Base-by-base conservation (phyloP, 2,797 vertebrate species). In the Poecilia velifera region DNA sequence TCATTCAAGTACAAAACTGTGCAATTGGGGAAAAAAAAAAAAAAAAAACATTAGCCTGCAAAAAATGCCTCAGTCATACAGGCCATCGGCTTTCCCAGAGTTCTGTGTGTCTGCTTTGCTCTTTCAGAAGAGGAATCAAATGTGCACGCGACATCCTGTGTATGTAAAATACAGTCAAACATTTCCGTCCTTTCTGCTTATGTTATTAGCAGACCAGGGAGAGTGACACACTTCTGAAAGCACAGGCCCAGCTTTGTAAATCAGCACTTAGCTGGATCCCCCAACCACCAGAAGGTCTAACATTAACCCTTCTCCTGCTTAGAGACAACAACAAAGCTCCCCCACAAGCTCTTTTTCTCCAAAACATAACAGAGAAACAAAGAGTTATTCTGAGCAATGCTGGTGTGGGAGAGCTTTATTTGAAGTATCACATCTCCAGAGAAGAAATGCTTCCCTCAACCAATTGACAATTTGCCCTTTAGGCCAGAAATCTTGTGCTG, bases 381-480 rank as follows among this genome's bases (percentile, higher is more conserved):
- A 49, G 57, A 87, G 74, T 90, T 91, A 88, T 88, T 91, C 78
- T 75, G 78, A 84, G 82, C 41, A 73, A 70, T 74, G 72, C 87
- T 84, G 68, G 76, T 87, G 79, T 84, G 81, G 78, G 78, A 87
- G 74, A 86, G 90, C 87, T 91, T 90, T 90, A 87, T 91, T 91
- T 89, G 85, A 83, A 91, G 89, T 87, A 86, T 87, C 82, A 59
- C 86, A 79, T 89, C 90, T 91, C 90, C 18, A 79, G 90, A 92
- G 89, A 73, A 83, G 75, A 76, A 72, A 57, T 45, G 80, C 79
- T 82, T 93, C 88, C 72, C 87, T 79, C 73, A 87, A 84, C 87
- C 89, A 91, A 91, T 92, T 92, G 90, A 82, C 59, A 90, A 76
- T 70, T 34, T 82, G 86, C 90, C 90, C 90, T 70, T 74, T 83